Base-by-base conservation (phyloP, 2,113 vertebrate genomes). In the Reinhardtius hippoglossoides region DNA sequence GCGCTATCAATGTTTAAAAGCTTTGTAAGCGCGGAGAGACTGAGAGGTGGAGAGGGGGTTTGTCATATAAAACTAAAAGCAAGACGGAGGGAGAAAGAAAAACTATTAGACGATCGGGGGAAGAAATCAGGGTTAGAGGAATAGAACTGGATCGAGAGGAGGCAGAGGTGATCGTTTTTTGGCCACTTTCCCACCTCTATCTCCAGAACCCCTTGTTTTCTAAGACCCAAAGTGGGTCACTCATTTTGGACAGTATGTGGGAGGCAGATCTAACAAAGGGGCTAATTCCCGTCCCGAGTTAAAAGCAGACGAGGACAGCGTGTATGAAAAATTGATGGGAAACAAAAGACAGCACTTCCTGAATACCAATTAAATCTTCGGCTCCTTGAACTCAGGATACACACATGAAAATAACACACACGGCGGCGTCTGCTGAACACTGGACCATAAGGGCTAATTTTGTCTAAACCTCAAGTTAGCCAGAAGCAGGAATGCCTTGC, bases 1-100 rank as follows among this genome's bases (percentile, higher is more conserved):
- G 78, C 69, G 20, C 83, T 78, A 90, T 82, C 87, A 82, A 81
- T 88, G 88, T 90, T 93, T 94, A 89, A 91, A 90, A 93, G 86
- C 88, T 85, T 80, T 74, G 62, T 84, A 79, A 77, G 61, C 44
- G 10, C 55, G 44, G 62, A 84, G 71, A 76, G 72, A 85, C 63
- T 40, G 66, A 64, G 69, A 64, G 67, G 72, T 35, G 76, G 40
- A 81, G 27, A 80, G 13, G 54, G 37, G 61, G 24, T 66, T 80
- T 59, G 54, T 71, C 66, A 76, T 71, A 78, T 67, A 48, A 81
- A 76, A 62, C 37, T 72, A 68, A 87, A 81, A 84, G 78, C 76
- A 70, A 72, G 50, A 50, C 4, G 1, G 46, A 50, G 46, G 7
- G 46, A 74, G 57, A 12, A 84, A 80, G 67, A 64, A 68, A 26